Conservation (phyloP, 2,113 vertebrate species). For the Oryzias javanicus region DNA sequence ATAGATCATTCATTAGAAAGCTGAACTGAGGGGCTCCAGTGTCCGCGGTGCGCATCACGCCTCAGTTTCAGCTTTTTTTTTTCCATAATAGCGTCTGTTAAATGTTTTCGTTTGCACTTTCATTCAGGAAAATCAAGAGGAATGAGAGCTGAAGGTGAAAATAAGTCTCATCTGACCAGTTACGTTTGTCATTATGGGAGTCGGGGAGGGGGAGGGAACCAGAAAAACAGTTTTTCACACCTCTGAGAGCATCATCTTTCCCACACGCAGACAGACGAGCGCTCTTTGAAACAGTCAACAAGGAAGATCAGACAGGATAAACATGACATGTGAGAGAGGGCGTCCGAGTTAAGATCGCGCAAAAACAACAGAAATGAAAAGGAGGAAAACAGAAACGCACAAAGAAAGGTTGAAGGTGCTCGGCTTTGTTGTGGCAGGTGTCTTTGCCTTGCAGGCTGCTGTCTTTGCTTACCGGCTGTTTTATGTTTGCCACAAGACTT, state of each 20-base stretch:
- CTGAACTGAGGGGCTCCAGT: background rate
- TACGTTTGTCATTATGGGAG: conserved; percentile 5
- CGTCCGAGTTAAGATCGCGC: conserved; percentile 26
- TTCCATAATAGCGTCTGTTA: too few species aligned
- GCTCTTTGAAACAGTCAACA: background rate
- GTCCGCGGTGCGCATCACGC: conserved; percentile 3
- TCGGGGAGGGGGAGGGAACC: conserved; percentile 3
- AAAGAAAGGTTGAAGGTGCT: conserved; percentile 15
- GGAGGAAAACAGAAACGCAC: conserved; percentile 25
- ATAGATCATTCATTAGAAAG: conserved; percentile 1
- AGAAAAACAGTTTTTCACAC: conserved; percentile 43
- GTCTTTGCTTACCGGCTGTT: conserved; percentile 21
- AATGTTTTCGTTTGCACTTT: too few species aligned
- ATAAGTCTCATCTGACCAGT: too few species aligned
- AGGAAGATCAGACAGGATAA: background rate
- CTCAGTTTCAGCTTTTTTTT: too few species aligned
- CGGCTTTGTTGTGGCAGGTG: conserved; percentile 48
- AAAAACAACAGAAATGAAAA: conserved; percentile 23
- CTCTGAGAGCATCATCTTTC: conserved; percentile 76
- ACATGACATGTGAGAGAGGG: background rate
- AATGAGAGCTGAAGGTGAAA: too few species aligned
- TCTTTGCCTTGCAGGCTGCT: conserved; percentile 23
- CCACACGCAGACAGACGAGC: conserved; percentile 23
- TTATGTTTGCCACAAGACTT: conserved; percentile 30
- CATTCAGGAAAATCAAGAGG: too few species aligned